Percentiles rank a stretch among this genome's conserved stretches.
phyloP scores from a whole-genome alignment of 2,797 vertebrate species.

The Sus cebifrons region DNA sequence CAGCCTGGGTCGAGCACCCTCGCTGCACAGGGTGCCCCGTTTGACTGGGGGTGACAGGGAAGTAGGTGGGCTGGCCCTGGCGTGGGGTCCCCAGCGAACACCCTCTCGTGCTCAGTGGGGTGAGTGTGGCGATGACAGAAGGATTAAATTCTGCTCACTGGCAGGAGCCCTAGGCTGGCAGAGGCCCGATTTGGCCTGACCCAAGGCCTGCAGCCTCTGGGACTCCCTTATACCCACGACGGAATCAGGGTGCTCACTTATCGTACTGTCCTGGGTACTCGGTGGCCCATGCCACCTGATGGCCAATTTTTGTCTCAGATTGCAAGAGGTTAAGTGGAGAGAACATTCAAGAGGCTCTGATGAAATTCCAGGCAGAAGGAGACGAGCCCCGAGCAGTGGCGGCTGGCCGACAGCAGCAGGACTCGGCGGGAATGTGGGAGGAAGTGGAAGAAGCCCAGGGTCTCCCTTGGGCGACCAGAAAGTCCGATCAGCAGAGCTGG shows the following conservation, averaged over 20 bases:
- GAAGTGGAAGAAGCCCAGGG: neutral
- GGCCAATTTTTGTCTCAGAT: neutral
- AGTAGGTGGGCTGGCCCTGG: neutral
- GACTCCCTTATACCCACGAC: neutral
- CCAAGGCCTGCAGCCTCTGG: neutral
- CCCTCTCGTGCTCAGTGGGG: too few relatives aligned
- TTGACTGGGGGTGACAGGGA: neutral
- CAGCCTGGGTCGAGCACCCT: neutral
- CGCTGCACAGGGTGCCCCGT: neutral
- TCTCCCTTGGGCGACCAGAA: neutral
- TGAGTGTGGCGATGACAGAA: neutral
- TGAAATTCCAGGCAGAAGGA: neutral
- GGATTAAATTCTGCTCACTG: neutral
- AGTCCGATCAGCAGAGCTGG: neutral
- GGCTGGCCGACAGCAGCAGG: neutral
- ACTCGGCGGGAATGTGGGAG: neutral
- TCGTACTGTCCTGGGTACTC: neutral
- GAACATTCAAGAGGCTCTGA: neutral
- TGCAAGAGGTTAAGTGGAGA: neutral
- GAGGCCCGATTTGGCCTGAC: neutral
- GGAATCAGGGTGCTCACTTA: neutral
- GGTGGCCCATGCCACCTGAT: neutral
- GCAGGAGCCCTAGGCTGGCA: neutral
- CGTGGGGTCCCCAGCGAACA: neutral
- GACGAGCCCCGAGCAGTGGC: neutral